Base-by-base conservation (phyloP, 2,888 invertebrate species). In the Scaptomyza reducta region DNA sequence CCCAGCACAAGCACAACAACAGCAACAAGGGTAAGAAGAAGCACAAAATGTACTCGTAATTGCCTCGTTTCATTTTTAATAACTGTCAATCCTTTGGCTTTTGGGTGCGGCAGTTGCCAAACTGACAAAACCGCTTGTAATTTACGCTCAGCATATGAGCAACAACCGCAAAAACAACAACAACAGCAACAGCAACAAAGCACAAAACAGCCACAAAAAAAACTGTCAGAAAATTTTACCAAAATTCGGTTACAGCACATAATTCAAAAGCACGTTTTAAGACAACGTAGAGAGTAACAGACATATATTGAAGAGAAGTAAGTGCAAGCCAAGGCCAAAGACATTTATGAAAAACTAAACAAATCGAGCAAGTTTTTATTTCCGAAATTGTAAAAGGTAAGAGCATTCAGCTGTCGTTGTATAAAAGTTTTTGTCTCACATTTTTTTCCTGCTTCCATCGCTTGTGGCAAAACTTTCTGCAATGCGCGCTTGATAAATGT, bases 1-100 rank as follows among this genome's bases (percentile, higher is more conserved):
- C 70, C 72, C 70, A 82, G 63, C 65, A 63, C 49, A 84, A 61
- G 64, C 60, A 27, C 70, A 38, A 18, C 35, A 71, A 46, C 29
- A 57, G 31, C 46, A 55, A 59, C 31, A 51, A 41, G 6, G 18
- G 33, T 9, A 13, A 38, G 11, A 50, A 29, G 38, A 57, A 56
- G 65, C 38, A 70, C 50, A 65, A 64, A 72, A 83, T 76, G 71
- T 76, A 70, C 74, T 74, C 77, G 80, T 87, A 85, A 85, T 85
- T 85, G 79, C 75, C 84, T 82, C 79, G 77, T 85, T 85, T 87
- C 77, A 70, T 77, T 85, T 87, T 87, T 87, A 87, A 85, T 85
- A 85, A 83, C 86, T 82, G 84, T 77, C 88, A 84, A 84, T 85
- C 86, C 86, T 84, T 84, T 86, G 61, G 70, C 66, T 60, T 74